A percentile compares a stretch with the other conserved stretches of the same genome.
These are phyloP conservation scores for Melieria omissa DNA, from an alignment of 2,888 invertebrate species.

Conservation along the genomic window DNA sequence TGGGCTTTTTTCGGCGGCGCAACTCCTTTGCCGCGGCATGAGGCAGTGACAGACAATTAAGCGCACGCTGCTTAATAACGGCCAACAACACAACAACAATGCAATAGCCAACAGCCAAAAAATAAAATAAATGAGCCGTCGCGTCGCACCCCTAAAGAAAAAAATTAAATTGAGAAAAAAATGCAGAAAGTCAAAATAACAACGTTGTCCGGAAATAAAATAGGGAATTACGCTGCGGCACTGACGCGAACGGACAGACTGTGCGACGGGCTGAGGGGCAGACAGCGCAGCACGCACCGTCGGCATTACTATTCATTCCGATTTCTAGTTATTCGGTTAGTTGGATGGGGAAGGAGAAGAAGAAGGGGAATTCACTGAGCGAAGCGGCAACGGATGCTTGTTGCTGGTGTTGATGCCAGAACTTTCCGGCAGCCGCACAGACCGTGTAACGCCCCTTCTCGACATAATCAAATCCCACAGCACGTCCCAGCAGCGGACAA, in stretches of 20 bases:
- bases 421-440: too few relatives aligned
- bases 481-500: background rate
- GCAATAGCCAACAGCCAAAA: slow-evolving; percentile 21
- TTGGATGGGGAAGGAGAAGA: too few relatives aligned
- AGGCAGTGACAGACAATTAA: slow-evolving; percentile 13
- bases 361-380: too few relatives aligned
- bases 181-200: slow-evolving; percentile 25
- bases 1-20: too few relatives aligned
- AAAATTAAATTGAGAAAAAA: slow-evolving; percentile 1
- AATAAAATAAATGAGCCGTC: slow-evolving; percentile 15
- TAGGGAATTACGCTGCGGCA: slow-evolving; percentile 3
- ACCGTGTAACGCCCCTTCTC: too few relatives aligned
- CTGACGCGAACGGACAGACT: background rate
- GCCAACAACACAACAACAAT: background rate
- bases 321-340: background rate
- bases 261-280: background rate
- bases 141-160: background rate
- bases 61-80: slow-evolving; percentile 24
- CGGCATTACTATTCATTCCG: slow-evolving; percentile 23
- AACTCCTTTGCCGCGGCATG: too few relatives aligned
- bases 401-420: too few relatives aligned
- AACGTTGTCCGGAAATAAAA: slow-evolving; percentile 20
- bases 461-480: slow-evolving; percentile 14
- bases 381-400: too few relatives aligned
- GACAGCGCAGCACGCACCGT: slow-evolving; percentile 10